Percentiles rank a stretch among this genome's conserved stretches.
These are phyloP conservation scores for Drosophila repleta DNA, from an alignment of 1,140 invertebrate species.

Conservation along the genomic window DNA sequence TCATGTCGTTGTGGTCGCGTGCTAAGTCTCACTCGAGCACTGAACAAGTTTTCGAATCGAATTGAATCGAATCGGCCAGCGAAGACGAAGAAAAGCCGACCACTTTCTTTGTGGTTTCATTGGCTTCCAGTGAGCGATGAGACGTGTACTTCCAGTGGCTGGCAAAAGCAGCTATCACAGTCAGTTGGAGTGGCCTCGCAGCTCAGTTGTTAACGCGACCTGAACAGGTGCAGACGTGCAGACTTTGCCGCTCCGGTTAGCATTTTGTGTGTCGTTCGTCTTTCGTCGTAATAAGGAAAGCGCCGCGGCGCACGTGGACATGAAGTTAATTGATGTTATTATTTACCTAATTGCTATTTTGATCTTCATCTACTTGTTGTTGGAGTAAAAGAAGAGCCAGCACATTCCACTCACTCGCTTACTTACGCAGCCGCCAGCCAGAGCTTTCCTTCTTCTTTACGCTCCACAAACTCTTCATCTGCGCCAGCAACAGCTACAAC, in stretches of 20 bases:
- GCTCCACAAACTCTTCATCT: conserved; percentile 14
- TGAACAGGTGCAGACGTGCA: conserved; percentile 65
- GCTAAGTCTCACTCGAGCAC: conserved; percentile 41
- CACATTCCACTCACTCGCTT: background rate
- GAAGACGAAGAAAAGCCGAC: conserved; percentile 61
- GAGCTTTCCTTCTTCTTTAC: conserved; percentile 54
- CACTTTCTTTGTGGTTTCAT: conserved; percentile 61
- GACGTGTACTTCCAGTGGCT: conserved; percentile 52
- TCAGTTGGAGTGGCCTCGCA: background rate
- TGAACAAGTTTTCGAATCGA: conserved; percentile 62
- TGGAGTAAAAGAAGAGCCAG: conserved; percentile 61
- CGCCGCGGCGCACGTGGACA: conserved; percentile 72
- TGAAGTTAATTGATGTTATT: conserved; percentile 83
- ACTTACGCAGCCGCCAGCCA: conserved; percentile 32
- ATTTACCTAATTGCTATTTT: conserved; percentile 79
- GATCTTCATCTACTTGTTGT: conserved; percentile 78
- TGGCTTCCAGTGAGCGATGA: conserved; percentile 43
- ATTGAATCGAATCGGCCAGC: conserved; percentile 1
- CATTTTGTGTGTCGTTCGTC: background rate
- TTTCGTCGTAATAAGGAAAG: conserved; percentile 55
- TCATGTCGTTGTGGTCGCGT: conserved; percentile 58
- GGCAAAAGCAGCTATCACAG: conserved; percentile 53
- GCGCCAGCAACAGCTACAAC: background rate
- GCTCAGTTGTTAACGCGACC: conserved; percentile 70
- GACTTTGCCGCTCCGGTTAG: conserved; percentile 37